Conservation (phyloP, 2,113 vertebrate genomes). For the Brachyhypopomus gauderio region DNA sequence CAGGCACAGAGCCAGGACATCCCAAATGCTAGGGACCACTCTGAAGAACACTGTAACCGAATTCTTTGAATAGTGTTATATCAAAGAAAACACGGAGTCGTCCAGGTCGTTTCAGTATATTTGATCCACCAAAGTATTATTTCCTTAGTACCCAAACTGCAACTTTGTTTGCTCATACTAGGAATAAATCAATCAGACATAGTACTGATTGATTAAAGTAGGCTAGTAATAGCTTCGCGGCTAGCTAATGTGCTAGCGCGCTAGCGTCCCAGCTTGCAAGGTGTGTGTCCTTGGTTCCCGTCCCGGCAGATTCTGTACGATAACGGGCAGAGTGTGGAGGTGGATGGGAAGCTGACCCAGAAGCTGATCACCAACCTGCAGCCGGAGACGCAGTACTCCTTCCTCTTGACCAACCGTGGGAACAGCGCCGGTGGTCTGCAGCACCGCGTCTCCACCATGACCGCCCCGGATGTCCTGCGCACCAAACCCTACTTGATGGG, state of each 20-base stretch:
- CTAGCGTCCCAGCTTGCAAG: neutral
- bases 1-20: no score
- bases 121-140: no score
- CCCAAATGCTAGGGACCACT: no score
- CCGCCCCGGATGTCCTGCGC: slow-evolving; percentile 89
- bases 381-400: slow-evolving; percentile 95
- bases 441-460: slow-evolving; percentile 93
- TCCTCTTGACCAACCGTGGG: slow-evolving; percentile 94
- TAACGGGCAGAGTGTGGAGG: slow-evolving; percentile 95
- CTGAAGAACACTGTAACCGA: neutral
- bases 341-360: slow-evolving; percentile 92
- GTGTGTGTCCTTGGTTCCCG: neutral
- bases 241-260: neutral
- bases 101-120: no score
- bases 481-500: slow-evolving; percentile 91
- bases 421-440: slow-evolving; percentile 97
- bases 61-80: no score
- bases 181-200: no score
- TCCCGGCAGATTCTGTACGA: slow-evolving; percentile 92
- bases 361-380: slow-evolving; percentile 96
- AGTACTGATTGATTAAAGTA: no score
- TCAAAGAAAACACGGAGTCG: no score
- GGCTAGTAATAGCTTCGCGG: no score
- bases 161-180: neutral
- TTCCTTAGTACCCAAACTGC: neutral